These are phyloP conservation scores for Mya arenaria DNA, from an alignment of 1,140 invertebrate species.

Conservation along the genomic window DNA sequence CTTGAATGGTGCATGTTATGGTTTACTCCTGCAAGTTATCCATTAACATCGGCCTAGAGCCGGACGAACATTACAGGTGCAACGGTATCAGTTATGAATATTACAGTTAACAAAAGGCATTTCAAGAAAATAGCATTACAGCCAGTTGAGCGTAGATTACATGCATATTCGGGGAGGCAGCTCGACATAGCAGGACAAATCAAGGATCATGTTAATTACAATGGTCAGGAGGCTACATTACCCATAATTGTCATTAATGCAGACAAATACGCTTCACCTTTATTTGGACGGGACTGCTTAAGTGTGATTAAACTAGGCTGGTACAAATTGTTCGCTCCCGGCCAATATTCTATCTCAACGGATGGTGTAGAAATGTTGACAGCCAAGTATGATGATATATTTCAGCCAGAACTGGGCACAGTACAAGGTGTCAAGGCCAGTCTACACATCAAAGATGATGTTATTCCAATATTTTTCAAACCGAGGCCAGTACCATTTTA, in stretches of 20 bases:
- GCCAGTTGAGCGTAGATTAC: background rate
- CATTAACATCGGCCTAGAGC: too few species aligned
- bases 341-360: background rate
- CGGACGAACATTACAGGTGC: too few species aligned
- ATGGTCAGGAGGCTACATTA: background rate
- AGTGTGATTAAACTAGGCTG: background rate
- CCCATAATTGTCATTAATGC: background rate
- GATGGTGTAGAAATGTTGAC: background rate
- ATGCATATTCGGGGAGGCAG: background rate
- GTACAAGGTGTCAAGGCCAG: background rate
- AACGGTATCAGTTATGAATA: background rate
- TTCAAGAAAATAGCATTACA: background rate
- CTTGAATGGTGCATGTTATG: too few species aligned
- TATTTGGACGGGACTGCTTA: background rate
- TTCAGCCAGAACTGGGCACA: background rate
- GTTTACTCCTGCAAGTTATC: too few species aligned
- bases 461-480: conserved; percentile 29
- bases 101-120: background rate
- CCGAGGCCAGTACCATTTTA: conserved; percentile 63
- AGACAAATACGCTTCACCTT: background rate
- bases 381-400: background rate
- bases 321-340: background rate
- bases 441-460: background rate
- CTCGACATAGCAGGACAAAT: background rate
- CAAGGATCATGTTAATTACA: background rate